Evolutionary conservation across 2,797 vertebrate genomes (phyloP), one percentile per base, ranked within the genome.

Genomic region (Sebastes dallii): DNA sequence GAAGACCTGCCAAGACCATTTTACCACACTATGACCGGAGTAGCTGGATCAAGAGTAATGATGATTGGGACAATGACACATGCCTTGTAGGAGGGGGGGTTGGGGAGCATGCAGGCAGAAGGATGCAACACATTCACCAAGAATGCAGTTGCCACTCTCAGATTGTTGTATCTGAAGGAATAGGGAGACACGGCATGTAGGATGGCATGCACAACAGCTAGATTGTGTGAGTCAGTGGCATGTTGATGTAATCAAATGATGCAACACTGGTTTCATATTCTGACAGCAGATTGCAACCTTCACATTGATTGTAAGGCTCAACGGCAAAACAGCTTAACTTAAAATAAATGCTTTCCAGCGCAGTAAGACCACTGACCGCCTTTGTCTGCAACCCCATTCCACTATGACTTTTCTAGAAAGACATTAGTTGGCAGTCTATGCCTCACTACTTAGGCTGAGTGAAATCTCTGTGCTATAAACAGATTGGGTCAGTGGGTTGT

Each of bases 91-190:
- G 42, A 52, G 16, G 22, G 3, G 52, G 12, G 59, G 54, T 29
- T 13, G 25, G 20, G 58, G 12, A 66, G 56, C 93, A 94, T 93
- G 94, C 94, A 94, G 68, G 66, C 67, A 82, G 2, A 79, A 8
- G 46, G 74, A 82, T 69, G 68, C n/a, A 73, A 34, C 62, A 32
- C 39, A 64, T 42, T 82, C 58, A 68, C 71, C 13, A n/a, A 71
- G 16, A 76, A 83, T 79, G 78, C 81, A 80, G 61, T 32, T 66
- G 70, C 24, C 56, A 72, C 54, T 72, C 80, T 77, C 65, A 79
- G 61, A 82, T 8, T 11, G 25, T 65, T 66, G 24, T 27, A 82
- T 82, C 72, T 78, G 80, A 70, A 73, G 59, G 52, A 64, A 75
- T 1, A 32, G 55, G 68, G 50, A 75, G 62, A 55, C 56, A 83